Percentiles rank a stretch among this genome's conserved stretches.
Evolutionary conservation across 2,888 invertebrate species (phyloP).

Genomic region (Conus canariensis): DNA sequence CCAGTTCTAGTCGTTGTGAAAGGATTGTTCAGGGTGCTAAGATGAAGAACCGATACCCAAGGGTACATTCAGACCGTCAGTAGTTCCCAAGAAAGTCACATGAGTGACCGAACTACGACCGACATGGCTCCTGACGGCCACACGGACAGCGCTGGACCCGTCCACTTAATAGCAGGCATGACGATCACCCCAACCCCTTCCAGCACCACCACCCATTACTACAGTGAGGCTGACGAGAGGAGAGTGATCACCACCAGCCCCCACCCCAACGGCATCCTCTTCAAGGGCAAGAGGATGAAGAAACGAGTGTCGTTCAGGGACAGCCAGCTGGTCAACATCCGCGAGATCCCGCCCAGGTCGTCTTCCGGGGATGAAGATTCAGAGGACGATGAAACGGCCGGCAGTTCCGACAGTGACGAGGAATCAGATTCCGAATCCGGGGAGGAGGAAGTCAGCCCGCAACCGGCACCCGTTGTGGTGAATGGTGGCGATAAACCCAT

Average conservation of each 20-base stretch:
- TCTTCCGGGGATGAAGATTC: slow-evolving; percentile 9
- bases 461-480: neutral
- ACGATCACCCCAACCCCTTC: neutral
- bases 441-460: slow-evolving; percentile 23
- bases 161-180: neutral
- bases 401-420: slow-evolving; percentile 41
- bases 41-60: neutral
- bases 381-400: slow-evolving; percentile 30
- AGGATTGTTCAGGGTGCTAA: neutral
- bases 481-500: neutral
- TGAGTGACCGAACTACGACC: neutral
- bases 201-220: neutral
- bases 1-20: neutral
- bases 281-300: slow-evolving; percentile 40
- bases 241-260: neutral
- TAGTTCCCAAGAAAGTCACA: neutral
- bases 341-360: slow-evolving; percentile 53
- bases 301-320: slow-evolving; percentile 53
- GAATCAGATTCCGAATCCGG: slow-evolving; percentile 37
- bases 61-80: neutral
- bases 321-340: slow-evolving; percentile 46
- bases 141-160: neutral
- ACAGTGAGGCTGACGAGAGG: neutral
- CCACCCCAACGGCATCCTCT: slow-evolving; percentile 33
- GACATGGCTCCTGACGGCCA: slow-evolving; percentile 34